These are phyloP conservation scores for Tetrax tetrax DNA, from an alignment of 2,113 vertebrate species.

Conservation along the genomic window DNA sequence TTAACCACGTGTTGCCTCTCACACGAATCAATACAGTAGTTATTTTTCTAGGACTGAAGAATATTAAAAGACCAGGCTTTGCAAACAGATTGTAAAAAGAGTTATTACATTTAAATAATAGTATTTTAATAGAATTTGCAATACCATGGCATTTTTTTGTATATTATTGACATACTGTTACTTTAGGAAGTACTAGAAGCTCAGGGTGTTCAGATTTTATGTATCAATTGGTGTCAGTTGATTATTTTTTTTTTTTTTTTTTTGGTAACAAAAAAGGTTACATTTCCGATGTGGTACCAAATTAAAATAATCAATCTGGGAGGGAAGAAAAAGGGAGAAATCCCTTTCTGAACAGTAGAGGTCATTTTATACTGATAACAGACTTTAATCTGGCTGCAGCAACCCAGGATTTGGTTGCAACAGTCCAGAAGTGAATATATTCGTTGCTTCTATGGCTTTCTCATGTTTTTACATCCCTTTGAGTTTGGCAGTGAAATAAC, in stretches of 20 bases:
- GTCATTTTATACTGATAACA: background rate
- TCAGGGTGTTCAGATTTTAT: background rate
- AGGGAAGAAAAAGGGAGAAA: background rate
- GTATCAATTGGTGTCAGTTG: background rate
- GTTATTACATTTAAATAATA: background rate
- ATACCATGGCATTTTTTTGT: background rate
- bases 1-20: background rate
- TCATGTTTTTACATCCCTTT: background rate
- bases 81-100: background rate
- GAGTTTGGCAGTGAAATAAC: background rate
- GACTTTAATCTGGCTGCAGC: background rate
- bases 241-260: too few species aligned
- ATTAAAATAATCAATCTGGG: background rate
- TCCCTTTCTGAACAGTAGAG: background rate
- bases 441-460: background rate
- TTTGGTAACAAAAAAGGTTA: background rate
- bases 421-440: background rate
- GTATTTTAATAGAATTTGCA: background rate
- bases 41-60: background rate
- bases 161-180: background rate
- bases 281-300: background rate
- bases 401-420: background rate
- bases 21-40: background rate
- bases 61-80: background rate
- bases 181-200: background rate